These are phyloP conservation scores for Scolopax rusticola DNA, from an alignment of 2,797 vertebrate genomes.

Conservation along the genomic window DNA sequence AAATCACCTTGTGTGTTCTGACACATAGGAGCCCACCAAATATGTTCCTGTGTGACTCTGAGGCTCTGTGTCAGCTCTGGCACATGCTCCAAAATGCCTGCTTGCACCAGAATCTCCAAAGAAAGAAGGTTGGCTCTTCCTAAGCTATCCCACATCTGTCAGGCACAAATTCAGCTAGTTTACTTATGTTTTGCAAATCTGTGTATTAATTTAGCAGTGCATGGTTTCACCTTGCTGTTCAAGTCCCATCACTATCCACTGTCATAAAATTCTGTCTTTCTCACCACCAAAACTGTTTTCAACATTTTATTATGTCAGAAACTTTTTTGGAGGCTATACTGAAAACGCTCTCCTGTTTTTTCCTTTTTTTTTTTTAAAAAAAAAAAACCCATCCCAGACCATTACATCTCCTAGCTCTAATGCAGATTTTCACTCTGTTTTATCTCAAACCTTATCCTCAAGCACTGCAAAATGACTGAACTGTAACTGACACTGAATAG, in stretches of 20 bases:
- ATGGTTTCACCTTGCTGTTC: background rate
- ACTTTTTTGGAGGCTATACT: background rate
- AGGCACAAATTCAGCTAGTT: background rate
- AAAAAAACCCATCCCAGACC: background rate
- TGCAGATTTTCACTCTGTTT: background rate
- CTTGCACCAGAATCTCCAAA: background rate
- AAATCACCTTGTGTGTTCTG: accelerated
- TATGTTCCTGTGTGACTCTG: background rate
- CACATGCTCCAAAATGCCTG: background rate
- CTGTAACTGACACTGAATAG: slow-evolving; percentile 8
- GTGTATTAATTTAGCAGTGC: background rate
- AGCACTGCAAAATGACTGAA: background rate
- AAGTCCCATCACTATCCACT: background rate
- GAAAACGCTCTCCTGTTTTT: background rate
- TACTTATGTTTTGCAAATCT: background rate
- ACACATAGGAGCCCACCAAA: background rate
- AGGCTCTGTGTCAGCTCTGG: background rate
- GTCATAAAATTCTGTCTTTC: background rate
- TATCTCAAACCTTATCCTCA: background rate
- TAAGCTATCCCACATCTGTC: background rate
- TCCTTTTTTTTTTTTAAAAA: background rate
- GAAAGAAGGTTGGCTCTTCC: background rate
- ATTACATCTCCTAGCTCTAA: background rate
- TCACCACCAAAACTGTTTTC: background rate
- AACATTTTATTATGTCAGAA: background rate